Evolutionary conservation across 2,113 vertebrate species (phyloP), one percentile per base, ranked within the genome.

Genomic region (Melanerpes aurifrons): DNA sequence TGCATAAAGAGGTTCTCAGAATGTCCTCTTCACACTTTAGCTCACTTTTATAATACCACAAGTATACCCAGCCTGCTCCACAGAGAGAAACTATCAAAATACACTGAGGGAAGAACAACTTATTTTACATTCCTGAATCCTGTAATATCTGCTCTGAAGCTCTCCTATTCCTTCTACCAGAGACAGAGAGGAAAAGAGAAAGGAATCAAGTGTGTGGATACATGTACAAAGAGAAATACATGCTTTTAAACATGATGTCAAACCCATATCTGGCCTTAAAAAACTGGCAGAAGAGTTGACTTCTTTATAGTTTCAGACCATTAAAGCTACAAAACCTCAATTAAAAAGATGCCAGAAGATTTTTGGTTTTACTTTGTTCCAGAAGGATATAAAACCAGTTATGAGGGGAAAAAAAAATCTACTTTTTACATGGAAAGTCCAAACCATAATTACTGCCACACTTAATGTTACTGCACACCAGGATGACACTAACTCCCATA

Each of bases 301-400:
- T 96, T 96, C 95, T 94, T 94, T 96, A 95, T 57, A 95, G 84
- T 31, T n/a, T 54, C 74, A 95, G 73, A 87, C 84, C 74, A 95
- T 93, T 96, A 97, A 96, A 94, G 86, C 78, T 95, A 96, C 83
- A 97, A 97, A 98, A 96, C 86, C 59, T 95, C 94, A 94, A 96
- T 97, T 97, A 90, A 97, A 97, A 97, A 96, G 87, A 82, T 93
- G 93, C 93, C 92, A 96, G 83, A 74, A 95, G 78, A 96, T 78
- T 72, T 53, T 54, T 48, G 24, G 26, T 91, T 95, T 89, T 89
- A 84, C 47, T 96, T 90, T 74, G 43, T 76, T 95, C 66, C 87
- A 96, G 93, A 95, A 93, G 75, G 94, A 96, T 94, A 94, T 93
- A 96, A 96, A 97, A 92, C 40, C 62, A 86, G 56, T 75, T 86